These are phyloP conservation scores for Eupithecia pulchellata DNA, from an alignment of 2,888 invertebrate genomes.

Conservation along the genomic window DNA sequence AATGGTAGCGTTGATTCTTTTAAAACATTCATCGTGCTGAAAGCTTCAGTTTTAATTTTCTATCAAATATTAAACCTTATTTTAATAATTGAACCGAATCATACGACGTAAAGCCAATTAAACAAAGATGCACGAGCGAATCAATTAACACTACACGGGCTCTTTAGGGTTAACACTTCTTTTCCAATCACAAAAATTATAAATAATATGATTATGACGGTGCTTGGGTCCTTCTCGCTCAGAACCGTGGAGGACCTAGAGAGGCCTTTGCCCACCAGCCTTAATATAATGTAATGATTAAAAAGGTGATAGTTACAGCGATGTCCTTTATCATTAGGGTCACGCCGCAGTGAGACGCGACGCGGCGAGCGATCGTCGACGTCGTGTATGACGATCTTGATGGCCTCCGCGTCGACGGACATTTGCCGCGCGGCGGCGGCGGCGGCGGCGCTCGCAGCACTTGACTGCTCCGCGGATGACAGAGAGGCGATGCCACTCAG, in stretches of 20 bases:
- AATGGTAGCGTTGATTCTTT: neutral
- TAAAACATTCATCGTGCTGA: neutral
- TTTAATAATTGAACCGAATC: neutral
- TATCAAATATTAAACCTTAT: neutral
- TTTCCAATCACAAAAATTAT: neutral
- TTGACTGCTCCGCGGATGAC: conserved; percentile 65
- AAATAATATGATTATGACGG: no score
- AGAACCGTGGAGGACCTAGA: no score
- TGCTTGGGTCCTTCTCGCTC: no score
- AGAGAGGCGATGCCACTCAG: conserved; percentile 78
- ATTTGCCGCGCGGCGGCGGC: conserved; percentile 91
- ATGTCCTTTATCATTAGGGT: conserved; percentile 93
- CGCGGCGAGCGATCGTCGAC: conserved; percentile 93
- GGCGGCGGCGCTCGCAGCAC: conserved; percentile 73
- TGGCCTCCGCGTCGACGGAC: conserved; percentile 95
- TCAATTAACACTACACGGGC: neutral
- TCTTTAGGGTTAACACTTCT: neutral
- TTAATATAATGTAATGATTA: no score
- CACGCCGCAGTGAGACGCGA: conserved; percentile 90
- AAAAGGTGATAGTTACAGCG: conserved; percentile 87
- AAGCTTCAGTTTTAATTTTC: neutral
- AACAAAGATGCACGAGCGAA: neutral
- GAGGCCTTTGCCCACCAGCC: no score
- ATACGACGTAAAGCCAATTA: neutral
- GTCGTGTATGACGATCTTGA: conserved; percentile 96